Conservation (phyloP, 2,113 vertebrate species). For the Carassius carassius region DNA sequence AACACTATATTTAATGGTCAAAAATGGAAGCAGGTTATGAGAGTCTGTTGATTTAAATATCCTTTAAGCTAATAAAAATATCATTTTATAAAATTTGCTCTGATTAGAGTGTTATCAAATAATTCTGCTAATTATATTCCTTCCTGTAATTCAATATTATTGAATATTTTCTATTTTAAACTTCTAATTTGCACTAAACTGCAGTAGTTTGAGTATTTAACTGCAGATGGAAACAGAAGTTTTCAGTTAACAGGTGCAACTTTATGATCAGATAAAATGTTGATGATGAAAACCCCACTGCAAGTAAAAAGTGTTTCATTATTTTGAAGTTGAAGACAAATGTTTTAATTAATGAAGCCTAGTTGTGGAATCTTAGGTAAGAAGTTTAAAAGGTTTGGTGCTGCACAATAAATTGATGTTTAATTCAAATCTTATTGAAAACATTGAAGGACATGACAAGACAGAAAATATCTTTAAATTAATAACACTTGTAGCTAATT, state of each 20-base stretch:
- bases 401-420: neutral
- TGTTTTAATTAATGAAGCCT: neutral
- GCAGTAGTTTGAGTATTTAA: neutral
- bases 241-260: slow-evolving; percentile 42
- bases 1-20: neutral
- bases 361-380: neutral
- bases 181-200: neutral
- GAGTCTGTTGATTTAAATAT: neutral
- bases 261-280: slow-evolving; percentile 45
- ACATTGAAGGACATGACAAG: neutral
- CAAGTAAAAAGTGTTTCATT: neutral
- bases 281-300: slow-evolving; percentile 32
- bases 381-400: neutral
- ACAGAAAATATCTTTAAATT: neutral
- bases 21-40: neutral
- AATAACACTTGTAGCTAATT: neutral
- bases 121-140: neutral
- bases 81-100: neutral
- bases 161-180: neutral
- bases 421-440: neutral
- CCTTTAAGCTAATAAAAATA: neutral
- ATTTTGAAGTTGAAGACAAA: neutral
- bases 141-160: neutral
- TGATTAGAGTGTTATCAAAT: neutral
- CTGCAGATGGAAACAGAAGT: neutral